Conservation (phyloP, 2,797 vertebrate genomes). For the Rhinichthys osculus region DNA sequence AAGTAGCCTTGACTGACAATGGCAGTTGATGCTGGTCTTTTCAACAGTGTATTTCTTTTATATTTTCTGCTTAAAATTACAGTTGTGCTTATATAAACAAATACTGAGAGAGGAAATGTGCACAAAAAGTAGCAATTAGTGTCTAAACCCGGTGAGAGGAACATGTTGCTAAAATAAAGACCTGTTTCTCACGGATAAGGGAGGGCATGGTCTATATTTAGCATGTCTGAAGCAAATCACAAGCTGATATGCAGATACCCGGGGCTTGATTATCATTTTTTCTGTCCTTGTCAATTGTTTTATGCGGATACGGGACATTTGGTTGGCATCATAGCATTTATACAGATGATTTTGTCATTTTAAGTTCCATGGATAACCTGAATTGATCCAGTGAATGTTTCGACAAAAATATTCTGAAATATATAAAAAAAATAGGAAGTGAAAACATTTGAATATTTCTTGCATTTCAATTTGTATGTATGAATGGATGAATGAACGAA, state of each 20-base stretch:
- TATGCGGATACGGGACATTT: background rate
- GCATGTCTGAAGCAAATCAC: slow-evolving; percentile 19
- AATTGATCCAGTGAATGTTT: background rate
- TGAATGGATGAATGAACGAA: background rate
- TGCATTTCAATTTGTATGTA: background rate
- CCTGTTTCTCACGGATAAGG: slow-evolving; percentile 43
- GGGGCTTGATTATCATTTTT: background rate
- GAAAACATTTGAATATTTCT: background rate
- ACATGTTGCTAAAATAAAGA: slow-evolving; percentile 36
- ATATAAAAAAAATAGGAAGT: background rate
- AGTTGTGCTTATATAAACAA: slow-evolving; percentile 14
- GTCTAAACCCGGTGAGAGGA: slow-evolving; percentile 19
- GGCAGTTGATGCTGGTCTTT: background rate
- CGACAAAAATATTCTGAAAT: background rate
- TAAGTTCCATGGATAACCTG: background rate
- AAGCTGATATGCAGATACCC: slow-evolving; percentile 18
- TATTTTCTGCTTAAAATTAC: background rate
- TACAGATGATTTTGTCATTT: background rate
- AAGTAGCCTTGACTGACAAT: background rate
- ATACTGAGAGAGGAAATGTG: slow-evolving; percentile 32
- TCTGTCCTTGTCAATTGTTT: background rate
- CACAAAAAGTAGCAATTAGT: slow-evolving; percentile 34
- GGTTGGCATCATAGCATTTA: background rate
- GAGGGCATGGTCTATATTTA: slow-evolving; percentile 41
- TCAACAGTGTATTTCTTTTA: background rate